These are phyloP conservation scores for Bos indicus DNA, from an alignment of 2,113 vertebrate species.

Conservation along the genomic window DNA sequence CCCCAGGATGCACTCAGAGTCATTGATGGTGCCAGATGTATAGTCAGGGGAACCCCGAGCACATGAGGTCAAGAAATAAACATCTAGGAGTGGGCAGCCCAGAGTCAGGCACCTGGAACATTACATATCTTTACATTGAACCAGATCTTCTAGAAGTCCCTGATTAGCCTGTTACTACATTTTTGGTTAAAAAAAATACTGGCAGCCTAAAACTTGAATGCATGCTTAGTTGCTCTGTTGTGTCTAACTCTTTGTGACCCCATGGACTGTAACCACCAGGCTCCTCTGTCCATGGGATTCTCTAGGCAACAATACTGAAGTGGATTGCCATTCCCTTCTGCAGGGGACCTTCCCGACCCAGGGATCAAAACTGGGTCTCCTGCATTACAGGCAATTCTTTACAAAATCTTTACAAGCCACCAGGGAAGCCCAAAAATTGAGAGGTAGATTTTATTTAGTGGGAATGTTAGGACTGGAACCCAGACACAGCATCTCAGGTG, in stretches of 20 bases:
- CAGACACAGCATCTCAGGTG: not conserved
- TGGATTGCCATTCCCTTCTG: not conserved
- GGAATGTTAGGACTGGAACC: not conserved
- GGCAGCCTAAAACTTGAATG: not conserved
- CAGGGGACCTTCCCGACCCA: not conserved
- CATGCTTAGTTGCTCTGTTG: not conserved
- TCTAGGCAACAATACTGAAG: not conserved
- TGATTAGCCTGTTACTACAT: not conserved
- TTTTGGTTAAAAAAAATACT: not conserved
- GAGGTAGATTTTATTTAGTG: not conserved
- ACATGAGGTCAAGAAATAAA: accelerated
- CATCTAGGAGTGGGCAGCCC: too few species aligned
- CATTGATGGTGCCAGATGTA: accelerated
- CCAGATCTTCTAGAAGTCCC: accelerated
- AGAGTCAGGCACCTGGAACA: not conserved
- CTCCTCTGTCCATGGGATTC: not conserved
- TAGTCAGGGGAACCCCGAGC: accelerated
- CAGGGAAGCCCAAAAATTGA: not conserved
- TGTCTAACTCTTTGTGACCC: not conserved
- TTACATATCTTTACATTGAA: accelerated
- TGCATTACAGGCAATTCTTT: not conserved
- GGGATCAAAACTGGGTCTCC: not conserved
- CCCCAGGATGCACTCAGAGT: not conserved
- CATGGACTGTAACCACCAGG: not conserved
- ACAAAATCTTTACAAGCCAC: not conserved